Evolutionary conservation across 2,113 vertebrate species (phyloP).

Genomic region (Marcusenius ussheri): DNA sequence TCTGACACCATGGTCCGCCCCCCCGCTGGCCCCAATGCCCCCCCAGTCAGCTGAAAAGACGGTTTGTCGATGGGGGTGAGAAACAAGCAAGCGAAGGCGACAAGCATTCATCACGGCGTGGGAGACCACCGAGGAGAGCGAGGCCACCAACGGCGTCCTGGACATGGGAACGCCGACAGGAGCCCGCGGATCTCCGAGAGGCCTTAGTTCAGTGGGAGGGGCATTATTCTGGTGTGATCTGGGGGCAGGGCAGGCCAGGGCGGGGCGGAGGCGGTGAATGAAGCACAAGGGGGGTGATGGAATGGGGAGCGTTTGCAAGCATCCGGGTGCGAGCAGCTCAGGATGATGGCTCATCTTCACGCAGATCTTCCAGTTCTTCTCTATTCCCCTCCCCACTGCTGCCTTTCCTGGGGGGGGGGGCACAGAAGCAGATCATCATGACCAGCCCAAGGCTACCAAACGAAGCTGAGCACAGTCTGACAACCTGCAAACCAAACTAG

Average conservation of each 20-base stretch:
- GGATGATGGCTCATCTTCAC: slow-evolving; percentile 59
- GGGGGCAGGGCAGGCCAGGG: not conserved
- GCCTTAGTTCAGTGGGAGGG: not conserved
- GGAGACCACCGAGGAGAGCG: not conserved
- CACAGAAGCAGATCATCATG: not conserved
- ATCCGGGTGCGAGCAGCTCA: slow-evolving; percentile 35
- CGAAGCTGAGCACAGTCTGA: not conserved
- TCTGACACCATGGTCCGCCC: not conserved
- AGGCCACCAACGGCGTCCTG: not conserved
- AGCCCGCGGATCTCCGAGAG: not conserved
- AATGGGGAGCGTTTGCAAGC: not conserved
- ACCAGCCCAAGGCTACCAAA: not conserved
- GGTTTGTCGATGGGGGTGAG: not conserved
- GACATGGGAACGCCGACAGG: not conserved
- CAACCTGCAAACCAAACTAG: not conserved
- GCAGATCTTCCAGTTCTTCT: slow-evolving; percentile 64
- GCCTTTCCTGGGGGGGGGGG: slow-evolving; percentile 50
- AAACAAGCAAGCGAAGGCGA: not conserved
- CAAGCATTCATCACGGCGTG: not conserved
- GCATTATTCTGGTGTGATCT: not conserved
- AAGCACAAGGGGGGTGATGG: not conserved
- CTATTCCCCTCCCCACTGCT: slow-evolving; percentile 63
- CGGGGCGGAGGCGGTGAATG: not conserved
- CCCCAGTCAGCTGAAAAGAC: not conserved
- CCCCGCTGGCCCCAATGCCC: not conserved